Conservation (phyloP, 2,113 vertebrate genomes). For the Podarcis raffonei region DNA sequence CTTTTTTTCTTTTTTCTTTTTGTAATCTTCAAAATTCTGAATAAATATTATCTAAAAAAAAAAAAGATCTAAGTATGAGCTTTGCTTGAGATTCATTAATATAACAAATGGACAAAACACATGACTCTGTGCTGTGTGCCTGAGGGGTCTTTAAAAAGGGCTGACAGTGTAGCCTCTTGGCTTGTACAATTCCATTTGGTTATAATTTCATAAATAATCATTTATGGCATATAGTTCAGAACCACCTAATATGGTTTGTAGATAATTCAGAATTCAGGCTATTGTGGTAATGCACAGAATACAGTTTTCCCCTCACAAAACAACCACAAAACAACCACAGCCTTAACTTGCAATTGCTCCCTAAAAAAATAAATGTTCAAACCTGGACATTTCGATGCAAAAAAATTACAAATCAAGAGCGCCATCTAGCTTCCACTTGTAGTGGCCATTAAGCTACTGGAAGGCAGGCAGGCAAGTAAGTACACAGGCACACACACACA, state of each 20-base stretch:
- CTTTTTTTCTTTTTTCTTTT: too few species aligned
- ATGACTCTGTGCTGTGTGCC: neutral
- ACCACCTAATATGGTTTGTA: neutral
- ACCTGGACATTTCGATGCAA: neutral
- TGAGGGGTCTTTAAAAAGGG: neutral
- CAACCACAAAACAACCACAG: rapidly evolving
- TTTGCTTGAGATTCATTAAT: too few species aligned
- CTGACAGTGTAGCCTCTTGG: neutral
- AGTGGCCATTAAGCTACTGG: rapidly evolving
- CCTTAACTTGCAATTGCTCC: neutral
- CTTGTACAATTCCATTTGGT: neutral
- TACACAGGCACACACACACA: neutral
- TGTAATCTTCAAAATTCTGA: too few species aligned
- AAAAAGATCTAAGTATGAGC: too few species aligned
- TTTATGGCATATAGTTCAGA: neutral
- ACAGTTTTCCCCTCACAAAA: rapidly evolving
- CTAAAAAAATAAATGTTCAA: neutral
- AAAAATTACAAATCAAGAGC: neutral
- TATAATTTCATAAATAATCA: neutral
- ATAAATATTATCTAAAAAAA: too few species aligned
- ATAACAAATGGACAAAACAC: too few species aligned
- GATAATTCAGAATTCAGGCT: rapidly evolving
- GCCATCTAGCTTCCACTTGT: constrained; percentile 26
- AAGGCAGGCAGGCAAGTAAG: neutral
- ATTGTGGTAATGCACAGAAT: rapidly evolving